Evolutionary conservation across 2,888 invertebrate genomes (phyloP), one percentile per base, ranked within the genome.

Genomic region (Eurytoma adleriae): DNA sequence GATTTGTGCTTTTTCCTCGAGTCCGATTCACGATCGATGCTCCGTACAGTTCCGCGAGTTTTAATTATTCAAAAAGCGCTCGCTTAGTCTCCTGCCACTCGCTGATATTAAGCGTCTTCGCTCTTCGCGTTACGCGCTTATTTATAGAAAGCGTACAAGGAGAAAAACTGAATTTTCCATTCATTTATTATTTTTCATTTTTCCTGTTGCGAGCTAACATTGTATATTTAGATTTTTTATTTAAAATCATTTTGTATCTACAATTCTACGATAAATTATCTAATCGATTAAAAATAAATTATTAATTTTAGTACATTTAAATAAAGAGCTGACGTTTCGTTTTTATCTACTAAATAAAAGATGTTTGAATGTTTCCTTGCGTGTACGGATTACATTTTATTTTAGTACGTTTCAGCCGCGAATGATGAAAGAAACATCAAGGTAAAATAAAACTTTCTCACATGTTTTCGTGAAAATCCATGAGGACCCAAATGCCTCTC

Each of bases 401-500:
- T n/a, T n/a, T n/a, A n/a, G 24, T 24, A 24, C 24, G 24, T 24
- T 24, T 24, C 24, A 24, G 24, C 1, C 2, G 24, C 24, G 24
- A 24, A 24, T 24, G 24, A 24, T 24, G 24, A 2, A 24, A 1
- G 24, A 24, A 24, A 24, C 2, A 2, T 24, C 2, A 24, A 24
- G 24, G 24, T 24, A 24, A 1, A 24, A 24, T 1, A 66, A 76
- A n/a, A 18, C 18, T 52, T 27, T 4, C 72, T 77, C 40, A 83
- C 83, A 80, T 80, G 13, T 77, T 56, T 40, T 74, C 80, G 84
- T 92, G 89, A 56, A 90, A 81, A 78, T 92, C 92, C 91, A 93
- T 91, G 69, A 92, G 86, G 50, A 87, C 88, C 93, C 93, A 94
- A 18, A 91, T 90, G 1, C 93, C 93, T 72, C 92, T 87, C 94